Evolutionary conservation across 2,888 invertebrate species (phyloP).

Genomic region (Eupelmus urozonus): DNA sequence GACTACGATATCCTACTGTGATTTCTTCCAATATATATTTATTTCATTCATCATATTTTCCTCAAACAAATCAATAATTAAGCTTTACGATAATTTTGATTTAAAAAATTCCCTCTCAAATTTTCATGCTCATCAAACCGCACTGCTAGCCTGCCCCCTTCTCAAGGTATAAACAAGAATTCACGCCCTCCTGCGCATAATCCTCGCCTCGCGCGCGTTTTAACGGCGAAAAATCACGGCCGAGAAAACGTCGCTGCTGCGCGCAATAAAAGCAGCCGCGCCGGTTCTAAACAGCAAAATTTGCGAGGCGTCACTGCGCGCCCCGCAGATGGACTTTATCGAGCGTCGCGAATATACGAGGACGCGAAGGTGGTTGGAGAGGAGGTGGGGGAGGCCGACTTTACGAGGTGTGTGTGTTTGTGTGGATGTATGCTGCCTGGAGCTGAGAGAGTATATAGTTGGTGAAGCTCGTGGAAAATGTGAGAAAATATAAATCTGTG

Average conservation of each 20-base stretch:
- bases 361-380: no score
- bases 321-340: constrained; percentile 56
- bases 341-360: constrained; percentile 50
- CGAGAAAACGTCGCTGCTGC: constrained; percentile 27
- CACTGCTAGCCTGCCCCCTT: no score
- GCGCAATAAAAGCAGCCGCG: constrained; percentile 40
- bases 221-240: constrained; percentile 32
- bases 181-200: not conserved
- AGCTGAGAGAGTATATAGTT: constrained; percentile 32
- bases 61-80: no score
- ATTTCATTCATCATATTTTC: no score
- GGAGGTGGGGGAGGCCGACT: constrained; percentile 25
- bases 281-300: constrained; percentile 53
- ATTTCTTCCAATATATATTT: no score
- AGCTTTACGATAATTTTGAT: no score
- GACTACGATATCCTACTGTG: no score
- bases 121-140: no score
- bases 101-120: no score
- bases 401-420: constrained; percentile 25
- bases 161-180: constrained; percentile 10
- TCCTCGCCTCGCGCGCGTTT: not conserved
- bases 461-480: no score
- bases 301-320: constrained; percentile 49
- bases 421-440: no score
- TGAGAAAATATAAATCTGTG: no score